Conservation (phyloP, 2,888 invertebrate species). For the Hanleya hanleyi region DNA sequence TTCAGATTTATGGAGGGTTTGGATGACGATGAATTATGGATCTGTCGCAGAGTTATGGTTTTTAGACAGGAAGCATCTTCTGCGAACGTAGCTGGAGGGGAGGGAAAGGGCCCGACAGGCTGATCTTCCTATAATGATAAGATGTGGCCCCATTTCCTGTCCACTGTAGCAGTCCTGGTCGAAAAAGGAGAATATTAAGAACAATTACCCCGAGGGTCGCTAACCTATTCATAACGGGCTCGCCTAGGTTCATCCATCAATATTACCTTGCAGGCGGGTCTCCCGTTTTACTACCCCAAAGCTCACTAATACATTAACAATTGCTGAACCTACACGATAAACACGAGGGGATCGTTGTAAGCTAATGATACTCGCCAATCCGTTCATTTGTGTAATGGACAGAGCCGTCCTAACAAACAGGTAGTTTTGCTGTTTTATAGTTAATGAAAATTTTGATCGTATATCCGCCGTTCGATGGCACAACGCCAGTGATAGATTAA, state of each 20-base stretch:
- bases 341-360: background rate
- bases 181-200: slow-evolving; percentile 3
- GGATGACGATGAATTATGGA: slow-evolving; percentile 9
- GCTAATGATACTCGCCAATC: background rate
- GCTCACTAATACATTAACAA: background rate
- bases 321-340: slow-evolving; percentile 1
- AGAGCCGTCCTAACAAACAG: background rate
- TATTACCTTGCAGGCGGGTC: background rate
- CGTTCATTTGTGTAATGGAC: background rate
- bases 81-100: background rate
- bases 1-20: background rate
- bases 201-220: slow-evolving; percentile 5
- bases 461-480: background rate
- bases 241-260: background rate
- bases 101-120: slow-evolving; percentile 4
- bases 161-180: background rate
- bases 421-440: background rate
- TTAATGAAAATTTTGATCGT: background rate
- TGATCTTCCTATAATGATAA: slow-evolving; percentile 3
- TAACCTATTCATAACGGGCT: slow-evolving; percentile 1
- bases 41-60: background rate
- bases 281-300: background rate
- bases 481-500: background rate
- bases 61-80: slow-evolving; percentile 6
- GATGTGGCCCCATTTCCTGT: slow-evolving; percentile 9